These are phyloP conservation scores for Nemurella pictetii DNA, from an alignment of 2,888 invertebrate genomes.

Conservation along the genomic window DNA sequence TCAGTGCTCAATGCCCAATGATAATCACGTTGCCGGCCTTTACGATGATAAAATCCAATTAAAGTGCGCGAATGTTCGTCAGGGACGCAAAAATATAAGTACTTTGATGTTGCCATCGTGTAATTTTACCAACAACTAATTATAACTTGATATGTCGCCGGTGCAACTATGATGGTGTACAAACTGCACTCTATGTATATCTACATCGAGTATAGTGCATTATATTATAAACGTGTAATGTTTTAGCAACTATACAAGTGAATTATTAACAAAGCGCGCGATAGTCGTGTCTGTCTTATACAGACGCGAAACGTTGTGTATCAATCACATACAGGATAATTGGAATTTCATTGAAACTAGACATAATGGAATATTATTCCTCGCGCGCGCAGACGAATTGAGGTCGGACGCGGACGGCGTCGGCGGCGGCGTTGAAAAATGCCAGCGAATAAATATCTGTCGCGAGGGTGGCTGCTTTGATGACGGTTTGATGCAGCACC, in stretches of 20 bases:
- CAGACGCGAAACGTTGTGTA: background rate
- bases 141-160: background rate
- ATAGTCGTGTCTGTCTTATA: background rate
- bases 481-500: background rate
- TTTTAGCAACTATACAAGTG: background rate
- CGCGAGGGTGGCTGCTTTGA: background rate
- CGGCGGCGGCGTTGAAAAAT: background rate
- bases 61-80: background rate
- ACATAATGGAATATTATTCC: background rate
- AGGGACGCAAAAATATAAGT: background rate
- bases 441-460: background rate
- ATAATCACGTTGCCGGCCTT: background rate
- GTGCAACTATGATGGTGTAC: background rate
- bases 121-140: background rate
- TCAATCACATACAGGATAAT: background rate
- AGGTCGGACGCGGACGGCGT: background rate
- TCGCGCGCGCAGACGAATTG: background rate
- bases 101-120: background rate
- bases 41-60: background rate
- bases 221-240: background rate
- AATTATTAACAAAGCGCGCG: background rate
- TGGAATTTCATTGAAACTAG: background rate
- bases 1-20: too few relatives aligned
- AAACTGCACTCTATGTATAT: too few relatives aligned
- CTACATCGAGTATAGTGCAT: too few relatives aligned